Evolutionary conservation across 2,113 vertebrate species (phyloP), one percentile per base, ranked within the genome.

Genomic region (Theristicus caerulescens): DNA sequence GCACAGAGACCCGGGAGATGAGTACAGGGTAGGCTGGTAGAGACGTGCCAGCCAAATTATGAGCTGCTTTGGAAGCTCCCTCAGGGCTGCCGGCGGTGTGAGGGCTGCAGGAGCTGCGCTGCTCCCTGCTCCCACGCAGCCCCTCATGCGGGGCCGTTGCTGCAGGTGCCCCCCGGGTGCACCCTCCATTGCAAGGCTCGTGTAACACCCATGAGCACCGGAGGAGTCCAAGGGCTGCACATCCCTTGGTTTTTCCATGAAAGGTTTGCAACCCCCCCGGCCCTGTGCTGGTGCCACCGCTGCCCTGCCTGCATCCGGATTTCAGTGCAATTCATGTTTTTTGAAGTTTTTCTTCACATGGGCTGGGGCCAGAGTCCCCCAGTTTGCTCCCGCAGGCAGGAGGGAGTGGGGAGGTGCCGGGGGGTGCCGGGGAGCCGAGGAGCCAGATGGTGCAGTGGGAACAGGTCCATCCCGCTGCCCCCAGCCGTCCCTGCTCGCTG

Each of bases 1-100:
- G 0, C 1, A 0, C 40, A 16, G 38, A 21, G 25, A 2, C 16
- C 51, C 0, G 0, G 36, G 67, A 29, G 31, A 1, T 2, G 82
- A 22, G 74, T 3, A 2, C 3, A 2, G 74, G 32, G 69, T 11
- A 7, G 31, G 84, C 55, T 76, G 69, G 57, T 9, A 42, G 84
- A 29, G 80, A 27, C 0, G 11, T 34, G 32, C 79, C 27, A n/a
- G 71, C 31, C 65, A 29, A 25, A 44, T 7, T 2, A 20, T 0
- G 1, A 32, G 64, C 31, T 49, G n/a, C n/a, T 22, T 15, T 15
- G 59, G 38, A 22, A 84, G 73, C 44, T 51, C 42, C 42, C 69
- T 32, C 4, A 17, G 66, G 58, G 57, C 58, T 73, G 76, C n/a
- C 4, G 1, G 34, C 1, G 2, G 44, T 5, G 8, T 3, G 2